Percentiles rank a stretch among this genome's conserved stretches.
Conservation (phyloP, 2,113 vertebrate species). For the Emydocephalus ijimae region DNA sequence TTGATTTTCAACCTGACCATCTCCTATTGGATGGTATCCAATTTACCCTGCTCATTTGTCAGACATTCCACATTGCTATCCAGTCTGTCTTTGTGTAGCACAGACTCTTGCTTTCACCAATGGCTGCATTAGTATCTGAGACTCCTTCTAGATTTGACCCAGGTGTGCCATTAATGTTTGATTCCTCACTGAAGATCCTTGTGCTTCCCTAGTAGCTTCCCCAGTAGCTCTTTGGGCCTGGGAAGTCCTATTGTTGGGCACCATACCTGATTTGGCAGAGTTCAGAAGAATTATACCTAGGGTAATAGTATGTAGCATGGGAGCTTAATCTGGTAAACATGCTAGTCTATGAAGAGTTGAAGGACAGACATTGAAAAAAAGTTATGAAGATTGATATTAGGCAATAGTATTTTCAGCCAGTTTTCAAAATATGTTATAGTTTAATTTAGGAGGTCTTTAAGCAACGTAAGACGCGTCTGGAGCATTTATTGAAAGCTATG, state of each 20-base stretch:
- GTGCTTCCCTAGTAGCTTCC: background rate
- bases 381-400: background rate
- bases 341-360: background rate
- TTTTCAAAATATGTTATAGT: background rate
- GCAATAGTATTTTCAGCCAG: background rate
- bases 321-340: background rate
- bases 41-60: background rate
- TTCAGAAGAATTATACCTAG: background rate
- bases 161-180: background rate
- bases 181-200: background rate
- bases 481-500: background rate
- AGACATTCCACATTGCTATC: background rate
- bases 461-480: background rate
- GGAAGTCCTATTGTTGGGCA: background rate
- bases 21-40: background rate
- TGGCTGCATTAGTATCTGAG: background rate
- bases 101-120: background rate
- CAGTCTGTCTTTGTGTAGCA: background rate
- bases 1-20: background rate
- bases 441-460: background rate
- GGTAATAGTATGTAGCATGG: background rate
- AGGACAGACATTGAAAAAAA: background rate
- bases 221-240: no score
- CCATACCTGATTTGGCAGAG: background rate
- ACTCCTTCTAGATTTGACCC: background rate